These are phyloP conservation scores for Campylomormyrus numenius DNA, from an alignment of 2,113 vertebrate species.

Conservation along the genomic window DNA sequence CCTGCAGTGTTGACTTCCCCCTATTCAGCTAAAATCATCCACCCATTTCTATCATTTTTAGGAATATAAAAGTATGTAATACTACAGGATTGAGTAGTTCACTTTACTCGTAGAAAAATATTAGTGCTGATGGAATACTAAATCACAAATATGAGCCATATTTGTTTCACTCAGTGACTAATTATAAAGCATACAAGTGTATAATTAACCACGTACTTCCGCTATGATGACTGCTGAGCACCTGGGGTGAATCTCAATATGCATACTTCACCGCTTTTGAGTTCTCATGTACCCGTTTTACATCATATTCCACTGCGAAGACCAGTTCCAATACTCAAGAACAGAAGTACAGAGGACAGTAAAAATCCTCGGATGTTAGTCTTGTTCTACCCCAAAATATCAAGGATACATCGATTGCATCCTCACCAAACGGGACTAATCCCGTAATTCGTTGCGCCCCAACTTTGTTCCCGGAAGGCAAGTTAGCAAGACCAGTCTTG, in stretches of 20 bases:
- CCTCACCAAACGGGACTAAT: not conserved
- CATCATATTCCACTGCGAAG: not conserved
- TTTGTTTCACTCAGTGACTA: not conserved
- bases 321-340: not conserved
- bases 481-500: too few relatives aligned
- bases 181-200: not conserved
- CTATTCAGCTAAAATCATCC: not conserved
- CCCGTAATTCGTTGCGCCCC: not conserved
- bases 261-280: not conserved
- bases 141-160: not conserved
- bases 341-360: not conserved
- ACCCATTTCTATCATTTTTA: not conserved
- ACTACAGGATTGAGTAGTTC: not conserved
- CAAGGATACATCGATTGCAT: not conserved
- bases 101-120: not conserved
- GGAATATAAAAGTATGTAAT: not conserved
- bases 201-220: not conserved
- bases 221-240: not conserved
- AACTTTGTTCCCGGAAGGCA: too few relatives aligned
- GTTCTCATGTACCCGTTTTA: not conserved
- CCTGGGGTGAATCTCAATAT: not conserved
- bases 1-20: not conserved
- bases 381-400: not conserved
- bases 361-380: not conserved
- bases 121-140: not conserved